Evolutionary conservation across 2,797 vertebrate genomes (phyloP).

Genomic region (Cryptoblepharus egeriae): DNA sequence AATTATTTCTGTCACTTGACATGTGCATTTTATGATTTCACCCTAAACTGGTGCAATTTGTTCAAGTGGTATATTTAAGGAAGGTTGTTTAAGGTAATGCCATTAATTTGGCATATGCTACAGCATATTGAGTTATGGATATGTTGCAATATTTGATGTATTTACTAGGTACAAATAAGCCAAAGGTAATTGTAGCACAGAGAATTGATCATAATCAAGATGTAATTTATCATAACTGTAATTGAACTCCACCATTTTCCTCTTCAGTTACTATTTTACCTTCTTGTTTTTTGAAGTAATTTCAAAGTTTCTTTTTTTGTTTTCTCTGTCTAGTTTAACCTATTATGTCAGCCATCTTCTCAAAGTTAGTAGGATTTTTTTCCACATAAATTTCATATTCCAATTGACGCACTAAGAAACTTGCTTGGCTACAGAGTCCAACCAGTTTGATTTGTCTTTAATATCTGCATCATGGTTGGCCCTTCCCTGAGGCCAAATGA

Average conservation of each 20-base stretch:
- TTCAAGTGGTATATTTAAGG: slow-evolving; percentile 68
- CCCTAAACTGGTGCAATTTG: slow-evolving; percentile 62
- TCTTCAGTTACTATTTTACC: slow-evolving; percentile 32
- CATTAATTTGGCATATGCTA: slow-evolving; percentile 61
- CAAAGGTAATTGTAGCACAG: slow-evolving; percentile 32
- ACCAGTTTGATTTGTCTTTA: not conserved
- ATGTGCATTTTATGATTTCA: slow-evolving; percentile 53
- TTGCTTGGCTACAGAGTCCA: not conserved
- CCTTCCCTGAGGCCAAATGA: too few relatives aligned
- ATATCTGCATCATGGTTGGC: not conserved
- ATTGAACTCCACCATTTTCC: slow-evolving; percentile 50
- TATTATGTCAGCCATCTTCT: slow-evolving; percentile 50
- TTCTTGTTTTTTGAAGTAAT: slow-evolving; percentile 24
- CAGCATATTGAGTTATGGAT: slow-evolving; percentile 36
- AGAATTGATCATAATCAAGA: slow-evolving; percentile 47
- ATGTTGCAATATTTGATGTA: slow-evolving; percentile 49
- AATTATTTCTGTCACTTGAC: slow-evolving; percentile 67
- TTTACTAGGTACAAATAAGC: slow-evolving; percentile 56
- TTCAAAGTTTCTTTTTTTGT: slow-evolving; percentile 56
- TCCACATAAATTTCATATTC: slow-evolving; percentile 17
- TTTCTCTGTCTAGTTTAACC: not conserved
- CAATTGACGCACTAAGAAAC: slow-evolving; percentile 41
- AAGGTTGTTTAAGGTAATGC: slow-evolving; percentile 61
- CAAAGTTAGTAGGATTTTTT: slow-evolving; percentile 30
- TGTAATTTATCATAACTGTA: slow-evolving; percentile 63